Evolutionary conservation across 2,797 vertebrate genomes (phyloP), one percentile per base, ranked within the genome.

Genomic region (Gambelia wislizenii): DNA sequence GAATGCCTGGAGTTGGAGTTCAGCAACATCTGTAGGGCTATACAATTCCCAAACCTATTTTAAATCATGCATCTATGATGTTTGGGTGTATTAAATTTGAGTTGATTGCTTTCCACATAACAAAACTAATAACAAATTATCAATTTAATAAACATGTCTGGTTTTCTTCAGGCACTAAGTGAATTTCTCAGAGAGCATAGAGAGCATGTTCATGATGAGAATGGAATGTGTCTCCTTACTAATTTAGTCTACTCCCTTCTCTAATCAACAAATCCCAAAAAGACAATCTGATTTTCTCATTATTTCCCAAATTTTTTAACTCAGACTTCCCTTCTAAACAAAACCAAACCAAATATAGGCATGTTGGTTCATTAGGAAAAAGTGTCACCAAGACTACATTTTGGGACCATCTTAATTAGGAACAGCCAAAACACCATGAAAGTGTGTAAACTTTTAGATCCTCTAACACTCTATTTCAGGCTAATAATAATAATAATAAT

Each of bases 61-160:
- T 90, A 89, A 82, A 93, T 89, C 82, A 92, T 85, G 44, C 84
- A 85, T 77, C 82, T 93, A 25, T 89, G 88, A 84, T 83, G 93
- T 77, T 87, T 89, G 89, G 39, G 67, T 90, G 3, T 74, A 89
- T 82, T 94, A 89, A 61, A 77, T 83, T 77, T 69, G 74, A 87
- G 83, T 92, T 92, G 88, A 92, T 94, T 92, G 76, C 81, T 94
- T 92, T 86, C 88, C 69, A 93, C 89, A 92, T 91, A 85, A 87
- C 91, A 93, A 93, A 92, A 80, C 83, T 87, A 88, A 89, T 95
- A 91, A 91, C 27, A 20, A 93, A 56, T 92, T 92, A 69, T 64
- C 90, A 52, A 91, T 94, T 89, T 94, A 89, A 91, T 88, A 89
- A 95, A 92, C 87, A 86, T 67, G 87, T 90, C 83, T 91, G 84